phyloP scores from a whole-genome alignment of 2,113 vertebrate genomes.

The Takifugu flavidus region DNA sequence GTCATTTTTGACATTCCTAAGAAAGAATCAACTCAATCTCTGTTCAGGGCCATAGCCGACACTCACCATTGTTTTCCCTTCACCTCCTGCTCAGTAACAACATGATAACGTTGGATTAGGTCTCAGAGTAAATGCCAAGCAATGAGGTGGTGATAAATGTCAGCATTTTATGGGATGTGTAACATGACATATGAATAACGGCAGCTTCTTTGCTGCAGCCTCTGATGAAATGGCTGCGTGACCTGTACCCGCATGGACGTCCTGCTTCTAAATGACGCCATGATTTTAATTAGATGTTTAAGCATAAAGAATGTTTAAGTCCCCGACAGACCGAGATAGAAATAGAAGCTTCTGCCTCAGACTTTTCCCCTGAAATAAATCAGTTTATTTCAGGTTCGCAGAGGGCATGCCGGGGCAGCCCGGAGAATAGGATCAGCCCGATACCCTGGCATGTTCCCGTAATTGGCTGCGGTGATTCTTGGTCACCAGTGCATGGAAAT shows the following conservation, averaged over 20 bases:
- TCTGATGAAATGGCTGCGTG: too few species aligned
- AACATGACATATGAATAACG: constrained; percentile 54
- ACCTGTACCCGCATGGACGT: background rate
- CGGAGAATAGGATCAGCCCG: background rate
- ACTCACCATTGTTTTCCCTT: constrained; percentile 54
- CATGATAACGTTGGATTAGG: constrained; percentile 51
- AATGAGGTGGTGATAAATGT: constrained; percentile 60
- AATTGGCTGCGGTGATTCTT: background rate
- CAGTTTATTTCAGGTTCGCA: background rate
- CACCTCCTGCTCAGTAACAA: constrained; percentile 21
- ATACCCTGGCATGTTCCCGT: background rate
- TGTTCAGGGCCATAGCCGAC: background rate
- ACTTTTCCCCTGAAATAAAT: background rate
- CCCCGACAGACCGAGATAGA: background rate
- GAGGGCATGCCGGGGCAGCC: too few species aligned
- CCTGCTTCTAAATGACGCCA: too few species aligned
- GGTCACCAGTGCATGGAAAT: background rate
- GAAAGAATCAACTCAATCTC: too few species aligned
- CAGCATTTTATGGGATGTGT: constrained; percentile 64
- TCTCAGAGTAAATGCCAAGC: constrained; percentile 68
- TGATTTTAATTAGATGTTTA: too few species aligned
- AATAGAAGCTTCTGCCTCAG: background rate
- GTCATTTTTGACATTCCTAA: too few species aligned
- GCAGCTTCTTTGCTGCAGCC: constrained; percentile 35
- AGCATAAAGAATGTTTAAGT: too few species aligned